Base-by-base conservation (phyloP, 2,797 vertebrate species). In the Enteromius argenteus region DNA sequence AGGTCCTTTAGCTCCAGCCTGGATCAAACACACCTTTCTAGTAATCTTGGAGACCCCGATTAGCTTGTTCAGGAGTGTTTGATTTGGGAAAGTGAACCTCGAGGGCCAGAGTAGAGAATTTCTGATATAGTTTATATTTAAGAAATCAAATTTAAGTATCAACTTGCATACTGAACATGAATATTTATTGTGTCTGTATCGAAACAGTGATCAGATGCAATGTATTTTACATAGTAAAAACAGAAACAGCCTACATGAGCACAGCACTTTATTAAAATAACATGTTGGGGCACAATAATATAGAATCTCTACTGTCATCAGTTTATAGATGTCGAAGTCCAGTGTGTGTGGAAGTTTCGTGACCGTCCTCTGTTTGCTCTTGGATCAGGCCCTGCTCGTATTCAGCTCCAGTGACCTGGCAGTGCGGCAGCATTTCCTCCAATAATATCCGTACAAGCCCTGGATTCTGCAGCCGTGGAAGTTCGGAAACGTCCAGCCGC, bases 381-480 rank as follows among this genome's bases (percentile, higher is more conserved):
- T 21, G 15, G 8, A 4, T 85, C 66, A 93, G 77, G 74, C 86
- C 87, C 42, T 88, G 66, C 69, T 93, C 62, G 3, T 94, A 95
- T 27, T 94, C 93, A 2, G 80, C 87, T 42, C 94, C 93, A 0
- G 32, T 91, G 89, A 96, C 90, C 42, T 93, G 80, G 37, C 97
- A 98, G 32, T 87, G 86, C 0, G 97, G 97, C 66, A 98, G 90
- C 95, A 96, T 95, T 89, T 98, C 97, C 85, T 98, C 96, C 87
- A 97, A 80, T 46, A 98, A 90, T 86, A 98, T 97, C 80, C 86
- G 88, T 14, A 94, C 86, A 88, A 97, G 88, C 1, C 94, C 94
- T 0, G 95, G 95, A 86, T 23, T 92, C 5, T 88, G 81, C 75
- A 97, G 89, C 0, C 84, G 56, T 0, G 94, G 92, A 5, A 98